Base-by-base conservation (phyloP, 2,888 invertebrate species). In the Calameuta idolon region DNA sequence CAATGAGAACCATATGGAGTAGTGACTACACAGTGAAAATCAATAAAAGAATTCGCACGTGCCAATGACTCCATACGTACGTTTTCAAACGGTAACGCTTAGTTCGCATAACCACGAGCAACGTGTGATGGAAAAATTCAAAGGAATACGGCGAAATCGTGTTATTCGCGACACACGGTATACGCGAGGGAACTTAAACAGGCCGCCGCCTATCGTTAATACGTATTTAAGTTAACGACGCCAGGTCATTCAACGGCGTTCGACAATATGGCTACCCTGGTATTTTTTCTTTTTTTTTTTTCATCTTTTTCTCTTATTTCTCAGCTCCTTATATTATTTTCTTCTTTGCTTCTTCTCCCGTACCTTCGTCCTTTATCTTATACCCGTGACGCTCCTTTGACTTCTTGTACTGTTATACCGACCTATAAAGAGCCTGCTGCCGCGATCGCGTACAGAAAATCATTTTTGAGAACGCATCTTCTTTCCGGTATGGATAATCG, bases 191-290 rank as follows among this genome's bases (percentile, higher is more conserved):
- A 15, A 1, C 55, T 31, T 33, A 11, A 34, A 11, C 23, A 11
- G 35, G 11, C 37, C 30, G 35, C 35, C 35, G 35, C 35, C 35
- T 33, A n/a, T 34, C 74, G 37, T 74, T 74, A 74, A 74, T 74
- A 34, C 74, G 74, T 74, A 15, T 74, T 74, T 74, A 74, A 74
- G 35, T 34, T 74, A 74, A 74, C n/a, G 35, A 74, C 37, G 74
- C 35, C 4, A 11, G 34, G 30, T 33, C 69, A 69, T 4, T 33
- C 31, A 33, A 9, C 69, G 69, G 69, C 12, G 71, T 71, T 71
- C 71, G 9, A 71, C 12, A 34, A 71, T 55, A 55, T 55, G 23
- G 55, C 9, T 55, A 23, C 1, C 23, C 55, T 55, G 23, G 1
- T 40, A 12, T 37, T 12, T 37, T 37, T 15, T 12, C 12, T 0